These are phyloP conservation scores for Orchesella flavescens DNA, from an alignment of 2,888 invertebrate genomes.

Conservation along the genomic window DNA sequence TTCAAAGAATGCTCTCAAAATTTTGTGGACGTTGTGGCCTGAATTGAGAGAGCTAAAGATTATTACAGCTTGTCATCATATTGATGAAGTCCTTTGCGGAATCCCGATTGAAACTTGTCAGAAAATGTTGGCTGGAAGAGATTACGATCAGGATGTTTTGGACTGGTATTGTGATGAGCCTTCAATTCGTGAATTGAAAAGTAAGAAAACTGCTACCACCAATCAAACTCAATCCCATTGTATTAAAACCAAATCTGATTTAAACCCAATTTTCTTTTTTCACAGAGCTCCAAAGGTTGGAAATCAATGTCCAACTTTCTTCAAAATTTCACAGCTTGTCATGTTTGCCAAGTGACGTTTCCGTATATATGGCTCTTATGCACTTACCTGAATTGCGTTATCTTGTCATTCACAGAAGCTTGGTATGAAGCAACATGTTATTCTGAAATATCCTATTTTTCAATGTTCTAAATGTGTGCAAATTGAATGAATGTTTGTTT, in stretches of 20 bases:
- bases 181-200: slow-evolving; percentile 42
- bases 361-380: slow-evolving; percentile 38
- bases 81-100: slow-evolving; percentile 47
- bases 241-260: neutral
- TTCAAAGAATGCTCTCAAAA: slow-evolving; percentile 24
- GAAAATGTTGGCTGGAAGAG: slow-evolving; percentile 35
- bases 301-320: slow-evolving; percentile 24
- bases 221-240: neutral
- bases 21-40: slow-evolving; percentile 47
- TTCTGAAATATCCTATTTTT: too few relatives aligned
- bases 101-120: slow-evolving; percentile 36
- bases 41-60: slow-evolving; percentile 41
- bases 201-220: too few relatives aligned
- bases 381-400: slow-evolving; percentile 43
- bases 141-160: slow-evolving; percentile 33
- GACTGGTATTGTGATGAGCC: slow-evolving; percentile 36
- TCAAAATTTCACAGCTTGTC: slow-evolving; percentile 42
- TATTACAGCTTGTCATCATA: slow-evolving; percentile 46
- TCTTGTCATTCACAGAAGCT: slow-evolving; percentile 38
- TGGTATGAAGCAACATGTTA: slow-evolving; percentile 11
- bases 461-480: neutral
- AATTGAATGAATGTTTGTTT: too few relatives aligned
- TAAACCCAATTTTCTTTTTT: slow-evolving; percentile 9
- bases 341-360: slow-evolving; percentile 37
- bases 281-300: slow-evolving; percentile 34